Evolutionary conservation across 2,888 invertebrate species (phyloP), one percentile per base, ranked within the genome.

Genomic region (Micoletzkya japonica): DNA sequence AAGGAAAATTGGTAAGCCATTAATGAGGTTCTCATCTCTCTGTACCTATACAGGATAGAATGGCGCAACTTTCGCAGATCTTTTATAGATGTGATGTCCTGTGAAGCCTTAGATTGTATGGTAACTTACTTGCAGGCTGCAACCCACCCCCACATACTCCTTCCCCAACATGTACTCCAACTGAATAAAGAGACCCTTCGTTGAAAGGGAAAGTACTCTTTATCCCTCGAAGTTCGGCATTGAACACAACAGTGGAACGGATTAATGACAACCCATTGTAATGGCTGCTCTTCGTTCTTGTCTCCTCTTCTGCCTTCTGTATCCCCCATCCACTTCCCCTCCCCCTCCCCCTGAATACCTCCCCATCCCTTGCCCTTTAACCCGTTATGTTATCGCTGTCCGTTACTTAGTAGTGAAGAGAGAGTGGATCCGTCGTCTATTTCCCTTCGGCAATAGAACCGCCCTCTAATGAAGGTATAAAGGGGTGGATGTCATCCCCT

Each of bases 1-100:
- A 86, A 90, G 54, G 90, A 91, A 7, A 96, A 82, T 70, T 83
- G 83, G 83, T 79, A 54, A 52, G 67, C 59, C 24, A 34, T 44
- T 7, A 30, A 52, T 36, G 67, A 54, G 26, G 39, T 59, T n/a
- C n/a, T n/a, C n/a, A n/a, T n/a, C n/a, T n/a, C n/a, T n/a, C n/a
- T n/a, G n/a, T n/a, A n/a, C n/a, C n/a, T n/a, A n/a, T n/a, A n/a
- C n/a, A n/a, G n/a, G n/a, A n/a, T n/a, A n/a, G n/a, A n/a, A n/a
- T n/a, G n/a, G n/a, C n/a, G n/a, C n/a, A n/a, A n/a, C n/a, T n/a
- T n/a, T n/a, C n/a, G n/a, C n/a, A n/a, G n/a, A n/a, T n/a, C 44
- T 20, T 20, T 20, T 44, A 14, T 44, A 44, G 44, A 44, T 44
- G 20, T 44, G 20, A 44, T 44, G 10, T 44, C 44, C 20, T 44